phyloP scores from a whole-genome alignment of 2,888 invertebrate genomes.

The Ptilodon capucinus region DNA sequence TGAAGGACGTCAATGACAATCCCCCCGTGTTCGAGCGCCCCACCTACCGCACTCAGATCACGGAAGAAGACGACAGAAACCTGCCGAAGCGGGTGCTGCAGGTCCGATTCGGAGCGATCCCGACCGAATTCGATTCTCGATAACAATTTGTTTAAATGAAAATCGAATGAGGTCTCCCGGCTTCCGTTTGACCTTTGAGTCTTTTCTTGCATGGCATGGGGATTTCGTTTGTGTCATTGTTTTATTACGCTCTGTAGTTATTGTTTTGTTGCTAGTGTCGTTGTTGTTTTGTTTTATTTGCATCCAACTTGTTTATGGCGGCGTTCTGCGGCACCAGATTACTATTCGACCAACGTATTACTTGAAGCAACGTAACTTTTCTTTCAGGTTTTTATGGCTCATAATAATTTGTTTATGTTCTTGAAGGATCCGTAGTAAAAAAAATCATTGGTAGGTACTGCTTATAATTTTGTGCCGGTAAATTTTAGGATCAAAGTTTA shows the following conservation, averaged over 20 bases:
- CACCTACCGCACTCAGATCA: constrained; percentile 97
- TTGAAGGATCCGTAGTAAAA: neutral
- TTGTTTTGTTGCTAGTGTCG: constrained; percentile 60
- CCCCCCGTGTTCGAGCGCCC: constrained; percentile 98
- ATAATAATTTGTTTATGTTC: neutral
- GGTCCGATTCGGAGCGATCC: constrained; percentile 87
- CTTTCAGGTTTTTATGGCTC: constrained; percentile 17
- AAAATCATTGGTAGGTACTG: too few relatives aligned
- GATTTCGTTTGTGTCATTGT: constrained; percentile 58
- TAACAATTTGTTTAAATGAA: constrained; percentile 43
- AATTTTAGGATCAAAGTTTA: neutral
- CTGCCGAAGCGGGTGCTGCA: constrained; percentile 96
- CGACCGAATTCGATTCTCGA: constrained; percentile 50
- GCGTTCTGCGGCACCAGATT: constrained; percentile 43
- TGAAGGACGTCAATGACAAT: constrained; percentile 99
- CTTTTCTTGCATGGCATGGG: constrained; percentile 74
- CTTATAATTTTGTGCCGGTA: neutral
- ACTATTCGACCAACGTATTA: constrained; percentile 29
- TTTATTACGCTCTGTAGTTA: constrained; percentile 56
- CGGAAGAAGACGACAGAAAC: constrained; percentile 97
- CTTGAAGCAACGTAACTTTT: constrained; percentile 16
- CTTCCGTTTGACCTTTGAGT: constrained; percentile 41
- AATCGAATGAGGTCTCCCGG: constrained; percentile 50
- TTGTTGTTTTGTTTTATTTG: constrained; percentile 56
- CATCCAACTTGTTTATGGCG: constrained; percentile 51